Conservation (phyloP, 2,888 invertebrate genomes). For the Dynastes maya region DNA sequence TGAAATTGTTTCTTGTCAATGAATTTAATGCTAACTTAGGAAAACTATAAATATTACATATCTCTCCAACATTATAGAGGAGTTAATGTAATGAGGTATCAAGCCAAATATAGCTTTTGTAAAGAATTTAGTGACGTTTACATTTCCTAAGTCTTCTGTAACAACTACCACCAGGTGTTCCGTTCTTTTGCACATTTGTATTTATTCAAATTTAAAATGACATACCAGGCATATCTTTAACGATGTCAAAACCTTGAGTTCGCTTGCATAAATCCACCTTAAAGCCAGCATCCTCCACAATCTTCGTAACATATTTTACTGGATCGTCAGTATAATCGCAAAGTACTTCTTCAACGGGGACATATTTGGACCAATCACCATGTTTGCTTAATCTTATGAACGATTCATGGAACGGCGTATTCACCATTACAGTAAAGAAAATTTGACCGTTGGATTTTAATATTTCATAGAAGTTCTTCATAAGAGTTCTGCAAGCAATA, state of each 20-base stretch:
- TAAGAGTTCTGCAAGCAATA: neutral
- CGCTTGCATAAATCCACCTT: neutral
- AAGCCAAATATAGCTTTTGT: too few species aligned
- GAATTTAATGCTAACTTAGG: too few species aligned
- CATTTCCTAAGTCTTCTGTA: too few species aligned
- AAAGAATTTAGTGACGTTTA: too few species aligned
- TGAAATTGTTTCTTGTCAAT: too few species aligned
- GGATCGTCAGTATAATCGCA: conserved; percentile 5
- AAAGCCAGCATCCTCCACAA: conserved; percentile 5
- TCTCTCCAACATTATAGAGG: too few species aligned
- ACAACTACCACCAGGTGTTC: too few species aligned
- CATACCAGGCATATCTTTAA: too few species aligned
- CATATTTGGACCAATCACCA: conserved; percentile 3
- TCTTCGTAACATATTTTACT: neutral
- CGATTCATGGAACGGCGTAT: neutral
- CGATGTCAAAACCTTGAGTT: neutral
- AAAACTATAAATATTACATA: too few species aligned
- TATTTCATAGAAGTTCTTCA: neutral
- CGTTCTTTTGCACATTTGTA: too few species aligned
- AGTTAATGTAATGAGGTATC: too few species aligned
- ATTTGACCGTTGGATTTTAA: neutral
- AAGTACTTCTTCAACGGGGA: neutral
- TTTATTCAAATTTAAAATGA: too few species aligned
- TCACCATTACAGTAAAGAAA: neutral
- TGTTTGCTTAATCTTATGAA: neutral